A percentile compares a stretch with the other conserved stretches of the same genome.
Evolutionary conservation across 2,888 invertebrate species (phyloP).

Genomic region (Drosophila infuscata): DNA sequence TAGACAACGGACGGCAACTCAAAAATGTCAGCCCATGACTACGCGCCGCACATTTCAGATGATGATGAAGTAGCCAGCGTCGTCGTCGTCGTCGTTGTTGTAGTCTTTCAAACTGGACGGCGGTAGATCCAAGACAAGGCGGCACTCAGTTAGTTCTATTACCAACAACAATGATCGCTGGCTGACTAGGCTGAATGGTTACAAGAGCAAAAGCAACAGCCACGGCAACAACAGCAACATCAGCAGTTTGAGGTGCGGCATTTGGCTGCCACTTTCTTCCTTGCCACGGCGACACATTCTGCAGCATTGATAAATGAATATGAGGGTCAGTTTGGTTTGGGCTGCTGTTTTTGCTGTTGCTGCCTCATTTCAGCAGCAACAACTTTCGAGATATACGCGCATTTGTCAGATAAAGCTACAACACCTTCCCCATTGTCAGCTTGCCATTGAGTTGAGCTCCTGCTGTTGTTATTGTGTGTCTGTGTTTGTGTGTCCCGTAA

Average conservation of each 20-base stretch:
- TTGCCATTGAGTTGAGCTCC: slow-evolving; percentile 58
- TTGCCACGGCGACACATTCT: slow-evolving; percentile 69
- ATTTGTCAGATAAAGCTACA: slow-evolving; percentile 77
- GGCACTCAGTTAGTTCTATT: slow-evolving; percentile 47
- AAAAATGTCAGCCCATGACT: slow-evolving; percentile 76
- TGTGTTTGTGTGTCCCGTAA: slow-evolving; percentile 69
- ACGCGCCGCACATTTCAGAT: slow-evolving; percentile 74
- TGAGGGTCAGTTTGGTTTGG: slow-evolving; percentile 75
- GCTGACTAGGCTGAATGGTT: slow-evolving; percentile 25
- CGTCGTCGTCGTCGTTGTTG: slow-evolving; percentile 9
- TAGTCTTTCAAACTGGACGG: slow-evolving; percentile 32
- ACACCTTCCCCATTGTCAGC: slow-evolving; percentile 79
- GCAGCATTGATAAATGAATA: slow-evolving; percentile 78
- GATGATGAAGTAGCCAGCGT: slow-evolving; percentile 76
- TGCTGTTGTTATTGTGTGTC: slow-evolving; percentile 24
- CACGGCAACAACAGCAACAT: slow-evolving; percentile 39
- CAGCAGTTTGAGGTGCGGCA: slow-evolving; percentile 55
- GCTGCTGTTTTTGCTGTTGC: slow-evolving; percentile 25
- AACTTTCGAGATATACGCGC: slow-evolving; percentile 78
- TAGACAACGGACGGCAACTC: slow-evolving; percentile 65
- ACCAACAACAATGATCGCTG: slow-evolving; percentile 42
- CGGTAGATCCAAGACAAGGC: slow-evolving; percentile 67
- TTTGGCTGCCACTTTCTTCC: slow-evolving; percentile 55
- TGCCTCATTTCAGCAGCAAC: slow-evolving; percentile 55
- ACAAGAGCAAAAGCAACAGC: slow-evolving; percentile 14